Base-by-base conservation (phyloP, 1,140 invertebrate species). In the Coelopa frigida region DNA sequence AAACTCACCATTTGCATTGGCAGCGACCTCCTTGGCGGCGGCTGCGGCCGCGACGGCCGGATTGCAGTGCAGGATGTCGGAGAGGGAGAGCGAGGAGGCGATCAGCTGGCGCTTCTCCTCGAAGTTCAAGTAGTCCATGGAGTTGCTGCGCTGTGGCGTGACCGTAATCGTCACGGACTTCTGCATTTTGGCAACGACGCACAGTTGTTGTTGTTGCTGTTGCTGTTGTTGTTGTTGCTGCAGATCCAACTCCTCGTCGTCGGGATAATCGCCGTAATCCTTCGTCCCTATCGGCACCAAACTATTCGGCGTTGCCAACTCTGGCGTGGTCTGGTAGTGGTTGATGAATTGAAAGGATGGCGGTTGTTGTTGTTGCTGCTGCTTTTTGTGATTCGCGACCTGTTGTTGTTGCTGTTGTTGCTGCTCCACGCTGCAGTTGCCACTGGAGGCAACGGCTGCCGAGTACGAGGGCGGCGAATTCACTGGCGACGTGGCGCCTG, bases 51-150 rank as follows among this genome's bases (percentile, higher is more conserved):
- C 76, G 0, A 72, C 71, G 3, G 74, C 70, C 7, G 72, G 68
- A 45, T 81, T 80, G 55, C 84, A 84, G 43, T 84, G 83, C 40
- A 90, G 67, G 63, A 91, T 89, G 68, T 92, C 88, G 42, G 86
- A 87, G 23, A 91, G 72, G 32, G 87, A 90, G 54, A 91, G 68
- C 22, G 87, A 87, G 36, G 87, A 89, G 5, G 88, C 88, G 46
- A 93, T 91, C 51, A 91, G 74, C 72, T 89, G 85, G 48, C 87
- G 74, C 70, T 89, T 89, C 73, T 93, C 88, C 69, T 91, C 86
- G 63, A 91, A 93, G 71, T 91, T 90, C 21, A 91, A 77, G 70
- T 87, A 87, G 72, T 92, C 89, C 72, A 91, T 76, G 55, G 85
- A 89, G 63, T 83, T 87, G 70, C 86, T 88, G 51, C 87, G 73